These are phyloP conservation scores for Neotoxoptera formosana DNA, from an alignment of 1,140 invertebrate species.

Conservation along the genomic window DNA sequence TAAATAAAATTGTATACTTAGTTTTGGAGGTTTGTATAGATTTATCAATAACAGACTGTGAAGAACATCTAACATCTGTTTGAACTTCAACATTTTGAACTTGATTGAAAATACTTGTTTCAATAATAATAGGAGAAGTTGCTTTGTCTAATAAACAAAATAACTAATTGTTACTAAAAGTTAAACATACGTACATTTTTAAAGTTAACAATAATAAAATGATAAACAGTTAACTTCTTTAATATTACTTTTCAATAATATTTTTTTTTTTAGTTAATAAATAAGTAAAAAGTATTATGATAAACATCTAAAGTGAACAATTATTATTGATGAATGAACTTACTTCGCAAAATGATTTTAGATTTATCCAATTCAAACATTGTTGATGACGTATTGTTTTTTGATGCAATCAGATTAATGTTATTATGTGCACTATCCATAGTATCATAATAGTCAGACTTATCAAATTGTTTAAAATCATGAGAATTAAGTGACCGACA, in stretches of 20 bases:
- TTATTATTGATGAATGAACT: background rate
- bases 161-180: background rate
- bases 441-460: background rate
- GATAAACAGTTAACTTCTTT: background rate
- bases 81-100: background rate
- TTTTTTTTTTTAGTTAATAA: background rate
- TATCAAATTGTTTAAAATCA: background rate
- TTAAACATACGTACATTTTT: background rate
- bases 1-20: background rate
- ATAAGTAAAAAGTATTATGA: background rate
- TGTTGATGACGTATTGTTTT: background rate
- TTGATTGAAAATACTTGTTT: background rate
- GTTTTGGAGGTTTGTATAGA: background rate
- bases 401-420: background rate
- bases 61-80: background rate
- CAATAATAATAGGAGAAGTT: slow-evolving; percentile 22
- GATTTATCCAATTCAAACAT: background rate
- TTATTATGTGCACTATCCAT: background rate
- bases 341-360: slow-evolving; percentile 6
- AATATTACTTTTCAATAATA: background rate
- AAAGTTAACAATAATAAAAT: background rate
- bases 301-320: background rate
- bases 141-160: slow-evolving; percentile 32
- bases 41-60: background rate
- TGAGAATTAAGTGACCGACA: background rate